Base-by-base conservation (phyloP, 1,140 invertebrate genomes). In the Nephotettix cincticeps region DNA sequence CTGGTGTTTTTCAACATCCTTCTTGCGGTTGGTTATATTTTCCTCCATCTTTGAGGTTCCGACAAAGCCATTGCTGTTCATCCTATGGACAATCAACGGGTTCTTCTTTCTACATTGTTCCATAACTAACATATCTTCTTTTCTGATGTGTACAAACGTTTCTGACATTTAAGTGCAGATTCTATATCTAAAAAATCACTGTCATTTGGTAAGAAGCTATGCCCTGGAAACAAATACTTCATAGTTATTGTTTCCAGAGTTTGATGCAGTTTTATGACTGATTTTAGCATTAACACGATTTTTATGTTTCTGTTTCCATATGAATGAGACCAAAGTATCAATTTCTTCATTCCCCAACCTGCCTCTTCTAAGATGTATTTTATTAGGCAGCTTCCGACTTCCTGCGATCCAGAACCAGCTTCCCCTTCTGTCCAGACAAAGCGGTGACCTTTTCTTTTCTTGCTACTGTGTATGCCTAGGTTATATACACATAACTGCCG, bases 201-300 rank as follows among this genome's bases (percentile, higher is more conserved):
- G 70, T 82, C 78, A 74, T 81, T 81, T 1, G 76, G 75, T 25
- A 82, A 68, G 68, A 79, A 81, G 30, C 69, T 77, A 68, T 81
- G 79, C 1, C 78, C 78, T 21, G 77, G 75, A 43, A 76, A 71
- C 30, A 81, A 65, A 75, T 75, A 81, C 64, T 74, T 76, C n/a
- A 76, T 45, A 30, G 68, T 77, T 32, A 80, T 79, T 28, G 40
- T 73, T 64, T 77, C 64, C 2, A 77, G 61, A 51, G 67, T 75
- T 27, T 71, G 66, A 65, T 76, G 67, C 17, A 54, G 6, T n/a
- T 77, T 40, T 32, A 78, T 58, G 51, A 77, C 27, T 47, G 75
- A 47, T 73, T 78, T 78, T 47, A 80, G 47, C 69, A 80, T 75
- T 65, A 80, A 40, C 11, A 28, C 36, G 21, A 67, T 67, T 67